These are phyloP conservation scores for Drosophila simulans DNA, from an alignment of 1,140 invertebrate genomes.

Conservation along the genomic window DNA sequence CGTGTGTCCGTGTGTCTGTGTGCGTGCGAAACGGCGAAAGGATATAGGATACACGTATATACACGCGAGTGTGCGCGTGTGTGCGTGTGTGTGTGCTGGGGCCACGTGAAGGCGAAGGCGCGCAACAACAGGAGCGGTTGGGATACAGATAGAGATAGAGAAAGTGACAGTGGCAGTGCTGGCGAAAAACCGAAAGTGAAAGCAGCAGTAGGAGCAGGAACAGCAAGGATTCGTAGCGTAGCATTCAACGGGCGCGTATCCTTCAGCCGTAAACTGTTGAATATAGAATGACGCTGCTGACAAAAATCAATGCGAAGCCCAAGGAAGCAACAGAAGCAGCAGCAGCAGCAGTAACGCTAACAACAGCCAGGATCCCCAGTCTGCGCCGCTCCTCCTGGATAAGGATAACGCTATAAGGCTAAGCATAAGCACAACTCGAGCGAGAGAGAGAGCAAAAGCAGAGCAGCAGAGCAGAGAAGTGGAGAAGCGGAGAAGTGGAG, in stretches of 20 bases:
- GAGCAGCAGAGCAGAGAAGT: background rate
- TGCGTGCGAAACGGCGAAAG: constrained; percentile 18
- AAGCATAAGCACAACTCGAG: constrained; percentile 1
- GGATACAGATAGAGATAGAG: constrained; percentile 34
- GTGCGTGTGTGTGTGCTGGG: constrained; percentile 38
- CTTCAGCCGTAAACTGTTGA: constrained; percentile 70
- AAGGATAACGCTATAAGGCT: constrained; percentile 2
- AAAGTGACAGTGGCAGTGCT: constrained; percentile 44
- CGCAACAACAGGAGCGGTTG: constrained; percentile 60
- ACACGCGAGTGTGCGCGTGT: constrained; percentile 19
- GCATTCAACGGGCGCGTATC: constrained; percentile 23
- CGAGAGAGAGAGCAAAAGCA: background rate
- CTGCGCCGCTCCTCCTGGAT: constrained; percentile 16
- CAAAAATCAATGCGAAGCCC: constrained; percentile 79
- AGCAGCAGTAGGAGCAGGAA: constrained; percentile 3
- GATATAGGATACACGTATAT: constrained; percentile 15
- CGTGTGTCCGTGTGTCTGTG: background rate
- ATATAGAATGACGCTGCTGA: constrained; percentile 81
- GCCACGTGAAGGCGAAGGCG: constrained; percentile 78
- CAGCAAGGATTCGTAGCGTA: background rate
- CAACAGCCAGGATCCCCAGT: constrained; percentile 20
- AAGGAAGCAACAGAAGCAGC: constrained; percentile 59
- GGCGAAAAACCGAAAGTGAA: constrained; percentile 60
- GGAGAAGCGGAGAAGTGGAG: background rate
- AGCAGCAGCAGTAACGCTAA: constrained; percentile 42